Evolutionary conservation across 2,888 invertebrate genomes (phyloP).

Genomic region (Thecocarcelia acutangulata): DNA sequence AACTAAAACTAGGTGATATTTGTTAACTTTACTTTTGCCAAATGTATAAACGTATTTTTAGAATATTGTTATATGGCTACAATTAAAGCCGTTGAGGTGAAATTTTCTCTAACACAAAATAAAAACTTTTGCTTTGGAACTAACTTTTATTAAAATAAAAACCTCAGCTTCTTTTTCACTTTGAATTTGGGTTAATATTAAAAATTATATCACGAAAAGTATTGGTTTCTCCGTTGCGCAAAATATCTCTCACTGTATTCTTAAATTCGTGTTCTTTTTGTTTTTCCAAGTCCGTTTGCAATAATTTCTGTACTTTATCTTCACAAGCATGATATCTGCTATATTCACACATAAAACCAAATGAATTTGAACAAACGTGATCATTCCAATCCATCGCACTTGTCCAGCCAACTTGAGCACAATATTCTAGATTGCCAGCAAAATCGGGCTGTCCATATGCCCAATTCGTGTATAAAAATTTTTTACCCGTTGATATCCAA

Average conservation of each 20-base stretch:
- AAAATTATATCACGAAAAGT: slow-evolving; percentile 27
- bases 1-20: too few species aligned
- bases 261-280: background rate
- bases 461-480: slow-evolving; percentile 38
- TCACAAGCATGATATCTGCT: slow-evolving; percentile 1
- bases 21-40: too few species aligned
- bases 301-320: background rate
- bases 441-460: slow-evolving; percentile 36
- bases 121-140: too few species aligned
- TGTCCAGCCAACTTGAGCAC: slow-evolving; percentile 40
- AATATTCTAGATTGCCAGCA: slow-evolving; percentile 35
- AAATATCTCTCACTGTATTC: background rate
- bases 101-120: too few species aligned
- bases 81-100: too few species aligned
- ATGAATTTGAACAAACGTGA: slow-evolving; percentile 13
- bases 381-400: slow-evolving; percentile 50
- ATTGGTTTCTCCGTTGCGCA: background rate
- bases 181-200: slow-evolving; percentile 29
- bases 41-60: too few species aligned
- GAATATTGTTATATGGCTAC: too few species aligned
- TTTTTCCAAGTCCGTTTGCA: background rate
- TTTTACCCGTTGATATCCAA: slow-evolving; percentile 49
- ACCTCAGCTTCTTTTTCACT: background rate
- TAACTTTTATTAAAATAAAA: too few species aligned
- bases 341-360: slow-evolving; percentile 54